These are phyloP conservation scores for Tupiocoris notatus DNA, from an alignment of 2,888 invertebrate genomes.

Conservation along the genomic window DNA sequence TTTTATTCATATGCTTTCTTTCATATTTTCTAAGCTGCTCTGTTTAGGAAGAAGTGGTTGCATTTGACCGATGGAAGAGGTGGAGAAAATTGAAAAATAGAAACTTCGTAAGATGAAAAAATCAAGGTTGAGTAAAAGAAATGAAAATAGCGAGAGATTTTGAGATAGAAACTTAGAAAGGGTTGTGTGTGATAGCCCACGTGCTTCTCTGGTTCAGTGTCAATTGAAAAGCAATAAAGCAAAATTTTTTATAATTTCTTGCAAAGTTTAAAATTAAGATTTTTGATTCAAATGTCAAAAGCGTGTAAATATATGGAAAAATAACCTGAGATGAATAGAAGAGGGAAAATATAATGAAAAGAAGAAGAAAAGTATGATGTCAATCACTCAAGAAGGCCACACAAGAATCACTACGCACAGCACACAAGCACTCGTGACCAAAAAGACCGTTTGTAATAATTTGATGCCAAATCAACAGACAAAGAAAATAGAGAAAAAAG, in stretches of 20 bases:
- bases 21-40: too few species aligned
- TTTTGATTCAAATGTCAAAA: not conserved
- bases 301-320: not conserved
- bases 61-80: too few species aligned
- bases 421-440: constrained; percentile 36
- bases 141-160: not conserved
- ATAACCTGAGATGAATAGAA: not conserved
- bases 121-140: too few species aligned
- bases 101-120: too few species aligned
- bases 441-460: constrained; percentile 28
- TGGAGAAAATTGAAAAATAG: too few species aligned
- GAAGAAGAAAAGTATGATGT: constrained; percentile 30
- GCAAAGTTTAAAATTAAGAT: too few species aligned
- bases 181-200: not conserved
- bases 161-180: not conserved
- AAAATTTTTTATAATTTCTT: too few species aligned
- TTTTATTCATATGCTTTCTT: too few species aligned
- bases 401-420: constrained; percentile 32
- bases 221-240: not conserved
- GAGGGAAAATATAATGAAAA: constrained; percentile 14
- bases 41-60: too few species aligned
- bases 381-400: constrained; percentile 31
- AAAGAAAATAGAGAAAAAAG: not conserved
- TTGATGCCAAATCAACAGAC: not conserved
- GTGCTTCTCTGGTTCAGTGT: not conserved